A percentile compares a stretch with the other conserved stretches of the same genome.
phyloP scores from a whole-genome alignment of 2,888 invertebrate genomes.

The Heliconius charithonia region DNA sequence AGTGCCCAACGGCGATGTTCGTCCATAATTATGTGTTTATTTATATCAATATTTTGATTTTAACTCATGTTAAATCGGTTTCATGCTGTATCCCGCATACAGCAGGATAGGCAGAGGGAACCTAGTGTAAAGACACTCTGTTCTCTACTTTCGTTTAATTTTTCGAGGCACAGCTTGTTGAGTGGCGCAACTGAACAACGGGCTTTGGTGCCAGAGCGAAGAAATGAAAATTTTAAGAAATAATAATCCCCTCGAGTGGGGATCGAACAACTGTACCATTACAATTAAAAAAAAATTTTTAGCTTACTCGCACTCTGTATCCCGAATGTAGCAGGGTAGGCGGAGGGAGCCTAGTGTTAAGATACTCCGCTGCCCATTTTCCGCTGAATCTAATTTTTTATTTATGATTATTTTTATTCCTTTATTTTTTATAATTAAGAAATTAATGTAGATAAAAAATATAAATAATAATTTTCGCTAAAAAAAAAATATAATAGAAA shows the following conservation, averaged over 20 bases:
- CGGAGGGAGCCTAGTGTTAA: neutral
- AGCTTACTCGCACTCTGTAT: too few species aligned
- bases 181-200: too few species aligned
- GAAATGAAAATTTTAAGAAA: too few species aligned
- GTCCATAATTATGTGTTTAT: slow-evolving; percentile 44
- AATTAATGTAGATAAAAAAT: neutral
- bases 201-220: too few species aligned
- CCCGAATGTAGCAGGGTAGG: neutral
- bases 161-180: too few species aligned
- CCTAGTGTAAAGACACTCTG: neutral
- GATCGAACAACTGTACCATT: too few species aligned
- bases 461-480: neutral
- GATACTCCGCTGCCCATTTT: too few species aligned
- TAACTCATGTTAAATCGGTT: neutral
- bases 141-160: too few species aligned
- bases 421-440: neutral
- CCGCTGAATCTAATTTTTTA: too few species aligned
- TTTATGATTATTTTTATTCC: too few species aligned
- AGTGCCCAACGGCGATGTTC: slow-evolving; percentile 48
- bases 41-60: neutral
- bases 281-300: neutral
- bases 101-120: neutral
- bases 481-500: neutral
- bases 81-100: too few species aligned
- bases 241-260: too few species aligned